Base-by-base conservation (phyloP, 2,797 vertebrate species). In the Telmatherina bonti region DNA sequence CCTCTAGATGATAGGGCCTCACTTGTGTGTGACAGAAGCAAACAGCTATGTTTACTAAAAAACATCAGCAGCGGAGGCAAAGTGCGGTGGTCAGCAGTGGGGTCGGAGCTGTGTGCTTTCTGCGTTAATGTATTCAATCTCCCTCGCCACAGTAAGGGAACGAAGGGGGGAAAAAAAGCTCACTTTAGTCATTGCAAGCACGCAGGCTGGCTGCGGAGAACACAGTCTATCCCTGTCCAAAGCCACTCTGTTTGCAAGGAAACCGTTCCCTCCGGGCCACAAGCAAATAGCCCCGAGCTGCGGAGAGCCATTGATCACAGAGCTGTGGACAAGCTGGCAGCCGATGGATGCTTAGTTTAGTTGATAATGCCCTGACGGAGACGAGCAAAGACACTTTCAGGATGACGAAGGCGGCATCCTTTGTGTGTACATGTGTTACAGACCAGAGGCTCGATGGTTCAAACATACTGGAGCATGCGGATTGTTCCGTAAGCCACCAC, bases 231-330 rank as follows among this genome's bases (percentile, higher is more conserved):
- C 58, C 63, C 47, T n/a, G 53, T 53, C 62, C 36, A 1, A 59
- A 22, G 51, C 29, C 49, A 0, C 72, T 78, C 57, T 90, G 83
- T 86, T 88, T 87, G 82, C 81, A 87, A 91, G 88, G 89, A 92
- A 93, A 76, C 79, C 79, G 22, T 81, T 70, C 69, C 82, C 76
- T 49, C 72, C 30, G 70, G 83, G 65, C 77, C 22, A 68, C 75
- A 1, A 55, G 81, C 71, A 79, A 86, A 88, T 47, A 74, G 73
- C 72, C 55, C 60, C 56, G 57, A 84, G 74, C 54, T 7, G 9
- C 1, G 55, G 30, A 45, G 56, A 63, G 69, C 22, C 2, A 11
- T 52, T 82, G 83, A 88, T 89, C 87, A 87, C 72, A 82, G 85
- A 84, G 75, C 82, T 75, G 79, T 67, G 83, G 78, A 79, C 67